These are phyloP conservation scores for Botia almorhae DNA, from an alignment of 2,797 vertebrate genomes.

Conservation along the genomic window DNA sequence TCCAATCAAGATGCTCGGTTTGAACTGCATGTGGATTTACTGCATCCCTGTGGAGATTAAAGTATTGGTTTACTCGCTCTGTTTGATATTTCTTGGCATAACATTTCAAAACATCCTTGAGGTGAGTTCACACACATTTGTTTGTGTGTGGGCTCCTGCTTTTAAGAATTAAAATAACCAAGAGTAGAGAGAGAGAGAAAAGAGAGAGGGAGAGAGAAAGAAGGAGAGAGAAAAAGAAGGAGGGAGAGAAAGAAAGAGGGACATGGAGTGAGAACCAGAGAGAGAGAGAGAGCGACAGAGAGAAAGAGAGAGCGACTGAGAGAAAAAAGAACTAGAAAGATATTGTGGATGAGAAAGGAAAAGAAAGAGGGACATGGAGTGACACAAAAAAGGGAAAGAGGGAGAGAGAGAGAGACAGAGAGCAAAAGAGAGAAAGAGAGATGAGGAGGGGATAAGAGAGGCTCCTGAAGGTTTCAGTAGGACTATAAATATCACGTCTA, in stretches of 20 bases:
- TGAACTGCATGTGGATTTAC: conserved; percentile 1
- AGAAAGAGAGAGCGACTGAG: too few species aligned
- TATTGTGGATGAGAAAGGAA: too few species aligned
- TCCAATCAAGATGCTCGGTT: too few species aligned
- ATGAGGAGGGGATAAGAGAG: background rate
- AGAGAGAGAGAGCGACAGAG: too few species aligned
- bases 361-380: too few species aligned
- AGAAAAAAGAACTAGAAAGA: too few species aligned
- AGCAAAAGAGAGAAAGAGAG: background rate
- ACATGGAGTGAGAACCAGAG: too few species aligned
- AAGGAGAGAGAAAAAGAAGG: too few species aligned
- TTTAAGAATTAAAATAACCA: background rate
- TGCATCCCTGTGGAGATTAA: conserved; percentile 2
- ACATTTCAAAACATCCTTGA: conserved; percentile 24
- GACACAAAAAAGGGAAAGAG: too few species aligned
- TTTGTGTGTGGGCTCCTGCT: conserved; percentile 10
- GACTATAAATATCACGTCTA: conserved; percentile 53
- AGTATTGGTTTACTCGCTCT: background rate
- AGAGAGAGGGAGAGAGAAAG: too few species aligned
- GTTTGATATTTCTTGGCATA: conserved; percentile 9
- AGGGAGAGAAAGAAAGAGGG: too few species aligned
- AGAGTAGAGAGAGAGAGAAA: background rate
- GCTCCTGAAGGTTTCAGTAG: conserved; percentile 24
- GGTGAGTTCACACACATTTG: conserved; percentile 15
- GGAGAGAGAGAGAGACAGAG: too few species aligned